phyloP scores from a whole-genome alignment of 2,113 vertebrate genomes.

The Gopherus flavomarginatus region DNA sequence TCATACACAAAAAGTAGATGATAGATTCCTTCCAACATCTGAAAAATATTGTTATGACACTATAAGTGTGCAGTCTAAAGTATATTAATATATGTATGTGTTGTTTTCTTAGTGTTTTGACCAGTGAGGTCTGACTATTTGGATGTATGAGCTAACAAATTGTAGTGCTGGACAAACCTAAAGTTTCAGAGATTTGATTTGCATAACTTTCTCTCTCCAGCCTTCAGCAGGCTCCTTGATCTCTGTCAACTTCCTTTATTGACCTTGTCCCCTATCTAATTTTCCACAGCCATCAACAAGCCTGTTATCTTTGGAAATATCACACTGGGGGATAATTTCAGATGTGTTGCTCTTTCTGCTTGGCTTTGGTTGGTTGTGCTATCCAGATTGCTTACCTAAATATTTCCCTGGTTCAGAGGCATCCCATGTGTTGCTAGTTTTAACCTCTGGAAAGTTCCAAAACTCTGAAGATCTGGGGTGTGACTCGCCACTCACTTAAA shows the following conservation, averaged over 20 bases:
- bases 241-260: background rate
- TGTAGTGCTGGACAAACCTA: background rate
- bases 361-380: background rate
- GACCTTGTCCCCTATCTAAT: background rate
- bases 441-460: background rate
- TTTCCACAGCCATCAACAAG: background rate
- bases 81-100: background rate
- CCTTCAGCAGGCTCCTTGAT: background rate
- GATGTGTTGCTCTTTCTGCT: background rate
- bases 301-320: background rate
- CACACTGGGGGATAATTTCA: background rate
- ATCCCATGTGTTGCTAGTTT: background rate
- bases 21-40: background rate
- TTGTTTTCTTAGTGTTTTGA: background rate
- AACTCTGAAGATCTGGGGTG: background rate
- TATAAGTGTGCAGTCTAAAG: background rate
- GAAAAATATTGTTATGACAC: background rate
- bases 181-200: background rate
- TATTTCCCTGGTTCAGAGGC: background rate
- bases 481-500: background rate
- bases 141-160: background rate
- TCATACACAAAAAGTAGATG: background rate
- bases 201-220: background rate
- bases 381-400: background rate
- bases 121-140: accelerated